Evolutionary conservation across 2,888 invertebrate genomes (phyloP), one percentile per base, ranked within the genome.

Genomic region (Drosophila engyochracea): DNA sequence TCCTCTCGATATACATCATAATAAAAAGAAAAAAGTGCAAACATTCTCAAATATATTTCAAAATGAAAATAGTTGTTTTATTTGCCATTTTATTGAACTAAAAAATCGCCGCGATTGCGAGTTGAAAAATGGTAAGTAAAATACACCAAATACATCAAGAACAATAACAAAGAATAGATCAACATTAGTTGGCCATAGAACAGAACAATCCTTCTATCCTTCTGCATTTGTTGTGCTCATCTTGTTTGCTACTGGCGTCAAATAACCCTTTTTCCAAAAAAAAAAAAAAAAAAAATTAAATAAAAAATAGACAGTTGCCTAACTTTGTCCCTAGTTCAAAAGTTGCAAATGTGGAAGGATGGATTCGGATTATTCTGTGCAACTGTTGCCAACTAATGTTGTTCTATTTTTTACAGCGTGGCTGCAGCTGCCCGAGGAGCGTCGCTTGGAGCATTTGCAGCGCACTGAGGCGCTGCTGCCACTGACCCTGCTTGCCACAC

Each of bases 181-280:
- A 70, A 76, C 65, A 79, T 85, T 79, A 67, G 82, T 83, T 86
- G 86, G 83, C 72, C 35, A 39, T 30, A 35, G 77, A 69, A 71
- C 52, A 64, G 58, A 73, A 91, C 95, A 25, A 47, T 47, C 47
- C 47, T 47, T 95, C 95, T 95, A 95, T 95, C 95, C 95, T 95
- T 95, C 95, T 95, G 95, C 94, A 94, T 93, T 93, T 93, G 89
- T 85, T 93, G 89, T 85, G 90, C 88, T 91, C 72, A 62, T 83
- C n/a, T 51, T 19, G 47, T 25, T 51, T 51, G 28, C 47, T n/a
- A 28, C n/a, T 87, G 73, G 65, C 81, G 79, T 86, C 72, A 65
- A 67, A 47, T 9, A 35, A 59, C 72, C 33, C 22, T 52, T 44
- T 25, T 60, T 30, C 9, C 1, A 66, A 35, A 47, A 66, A 35